Conservation (phyloP, 2,888 invertebrate species). For the Pediacus dermestoides region DNA sequence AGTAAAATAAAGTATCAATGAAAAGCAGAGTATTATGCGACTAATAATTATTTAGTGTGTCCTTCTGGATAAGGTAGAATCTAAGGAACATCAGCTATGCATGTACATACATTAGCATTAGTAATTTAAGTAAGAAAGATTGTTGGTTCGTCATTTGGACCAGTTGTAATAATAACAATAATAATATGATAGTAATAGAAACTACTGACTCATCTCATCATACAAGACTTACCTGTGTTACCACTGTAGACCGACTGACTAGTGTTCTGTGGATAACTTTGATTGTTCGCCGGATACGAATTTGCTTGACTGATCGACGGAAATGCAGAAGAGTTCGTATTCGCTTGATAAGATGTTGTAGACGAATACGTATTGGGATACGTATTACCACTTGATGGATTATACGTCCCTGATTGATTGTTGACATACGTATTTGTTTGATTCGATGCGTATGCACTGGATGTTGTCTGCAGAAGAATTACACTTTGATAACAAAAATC, state of each 20-base stretch:
- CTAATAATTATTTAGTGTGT: no score
- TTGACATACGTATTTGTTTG: slow-evolving; percentile 44
- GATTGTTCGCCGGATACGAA: slow-evolving; percentile 41
- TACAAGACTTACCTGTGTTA: slow-evolving; percentile 38
- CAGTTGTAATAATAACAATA: no score
- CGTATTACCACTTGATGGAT: slow-evolving; percentile 37
- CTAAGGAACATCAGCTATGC: no score
- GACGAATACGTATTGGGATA: slow-evolving; percentile 48
- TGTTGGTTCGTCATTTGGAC: no score
- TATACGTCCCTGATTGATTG: slow-evolving; percentile 42
- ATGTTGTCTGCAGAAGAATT: slow-evolving; percentile 48
- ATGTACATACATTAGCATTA: no score
- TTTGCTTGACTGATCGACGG: slow-evolving; percentile 45
- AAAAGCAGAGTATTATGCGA: no score
- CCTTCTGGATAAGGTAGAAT: no score
- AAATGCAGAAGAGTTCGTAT: slow-evolving; percentile 35
- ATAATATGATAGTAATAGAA: background rate
- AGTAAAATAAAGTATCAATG: no score
- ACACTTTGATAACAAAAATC: slow-evolving; percentile 2
- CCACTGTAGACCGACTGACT: slow-evolving; percentile 49
- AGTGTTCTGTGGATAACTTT: slow-evolving; percentile 45
- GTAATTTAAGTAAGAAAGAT: no score
- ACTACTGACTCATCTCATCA: background rate
- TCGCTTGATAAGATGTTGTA: slow-evolving; percentile 38
- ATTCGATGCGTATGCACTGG: slow-evolving; percentile 45